Evolutionary conservation across 2,797 vertebrate genomes (phyloP).

Genomic region (Toxotes lorentzi): DNA sequence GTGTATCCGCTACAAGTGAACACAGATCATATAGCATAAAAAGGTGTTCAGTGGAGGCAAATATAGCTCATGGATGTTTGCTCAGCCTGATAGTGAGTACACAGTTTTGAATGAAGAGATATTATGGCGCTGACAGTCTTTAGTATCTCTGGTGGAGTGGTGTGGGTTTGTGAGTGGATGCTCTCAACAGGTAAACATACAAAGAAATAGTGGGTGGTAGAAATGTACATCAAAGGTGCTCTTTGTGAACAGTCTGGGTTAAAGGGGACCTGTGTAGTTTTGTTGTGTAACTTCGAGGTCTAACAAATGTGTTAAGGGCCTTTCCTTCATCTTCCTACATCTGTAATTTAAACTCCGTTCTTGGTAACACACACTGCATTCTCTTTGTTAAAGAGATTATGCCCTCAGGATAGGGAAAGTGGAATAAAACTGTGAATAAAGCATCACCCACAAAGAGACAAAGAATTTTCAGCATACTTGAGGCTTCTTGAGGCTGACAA

Average conservation of each 20-base stretch:
- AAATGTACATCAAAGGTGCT: background rate
- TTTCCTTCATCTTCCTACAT: background rate
- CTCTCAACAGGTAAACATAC: slow-evolving; percentile 33
- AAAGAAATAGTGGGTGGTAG: slow-evolving; percentile 20
- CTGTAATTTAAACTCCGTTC: too few species aligned
- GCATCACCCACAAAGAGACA: too few species aligned
- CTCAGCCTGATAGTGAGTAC: slow-evolving; percentile 39
- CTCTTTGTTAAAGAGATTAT: too few species aligned
- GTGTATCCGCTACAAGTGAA: slow-evolving; percentile 14
- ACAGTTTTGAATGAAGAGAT: slow-evolving; percentile 41
- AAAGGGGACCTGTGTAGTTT: background rate
- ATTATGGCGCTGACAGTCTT: slow-evolving; percentile 54
- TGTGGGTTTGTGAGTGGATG: slow-evolving; percentile 27
- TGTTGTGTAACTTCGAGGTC: background rate
- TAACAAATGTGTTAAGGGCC: background rate
- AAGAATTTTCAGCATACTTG: too few species aligned
- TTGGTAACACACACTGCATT: too few species aligned
- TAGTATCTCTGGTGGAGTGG: slow-evolving; percentile 17
- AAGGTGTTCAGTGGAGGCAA: slow-evolving; percentile 2
- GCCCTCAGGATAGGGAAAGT: too few species aligned
- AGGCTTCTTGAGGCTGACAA: too few species aligned
- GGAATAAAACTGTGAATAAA: too few species aligned
- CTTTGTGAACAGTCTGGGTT: background rate
- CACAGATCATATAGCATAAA: slow-evolving; percentile 18
- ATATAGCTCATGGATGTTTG: slow-evolving; percentile 57